These are phyloP conservation scores for Manis pentadactyla DNA, from an alignment of 2,797 vertebrate species.

Conservation along the genomic window DNA sequence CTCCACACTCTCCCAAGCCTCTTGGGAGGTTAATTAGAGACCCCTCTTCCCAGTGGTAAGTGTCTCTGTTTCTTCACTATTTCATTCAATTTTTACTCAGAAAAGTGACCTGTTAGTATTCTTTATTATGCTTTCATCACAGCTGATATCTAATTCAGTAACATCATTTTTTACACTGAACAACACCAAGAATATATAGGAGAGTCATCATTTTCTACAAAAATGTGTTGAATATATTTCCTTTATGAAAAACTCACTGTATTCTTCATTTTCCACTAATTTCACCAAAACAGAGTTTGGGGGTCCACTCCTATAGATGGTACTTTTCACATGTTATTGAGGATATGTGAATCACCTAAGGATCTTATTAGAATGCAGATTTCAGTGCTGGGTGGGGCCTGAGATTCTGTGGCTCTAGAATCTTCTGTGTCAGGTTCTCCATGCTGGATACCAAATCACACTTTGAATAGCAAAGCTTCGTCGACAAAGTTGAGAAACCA, in stretches of 20 bases:
- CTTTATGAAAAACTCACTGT: background rate
- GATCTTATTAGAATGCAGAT: background rate
- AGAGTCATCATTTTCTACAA: background rate
- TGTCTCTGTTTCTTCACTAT: too few species aligned
- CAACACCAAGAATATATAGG: background rate
- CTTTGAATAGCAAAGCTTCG: background rate
- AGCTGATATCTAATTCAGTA: background rate
- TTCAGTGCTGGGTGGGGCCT: background rate
- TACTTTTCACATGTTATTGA: background rate
- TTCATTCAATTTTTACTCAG: too few species aligned
- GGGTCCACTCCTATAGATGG: background rate
- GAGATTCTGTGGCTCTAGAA: background rate
- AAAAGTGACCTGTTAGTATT: too few species aligned
- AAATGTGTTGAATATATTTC: background rate
- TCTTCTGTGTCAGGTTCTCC: background rate
- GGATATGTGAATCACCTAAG: background rate
- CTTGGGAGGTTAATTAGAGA: too few species aligned
- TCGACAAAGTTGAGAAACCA: background rate
- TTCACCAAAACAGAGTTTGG: background rate
- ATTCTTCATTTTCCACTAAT: background rate
- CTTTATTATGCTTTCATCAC: too few species aligned
- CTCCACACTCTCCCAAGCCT: too few species aligned
- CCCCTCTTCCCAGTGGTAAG: too few species aligned
- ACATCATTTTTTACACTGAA: background rate
- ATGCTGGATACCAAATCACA: background rate